Evolutionary conservation across 1,140 invertebrate species (phyloP).

Genomic region (Cyclina sinensis): DNA sequence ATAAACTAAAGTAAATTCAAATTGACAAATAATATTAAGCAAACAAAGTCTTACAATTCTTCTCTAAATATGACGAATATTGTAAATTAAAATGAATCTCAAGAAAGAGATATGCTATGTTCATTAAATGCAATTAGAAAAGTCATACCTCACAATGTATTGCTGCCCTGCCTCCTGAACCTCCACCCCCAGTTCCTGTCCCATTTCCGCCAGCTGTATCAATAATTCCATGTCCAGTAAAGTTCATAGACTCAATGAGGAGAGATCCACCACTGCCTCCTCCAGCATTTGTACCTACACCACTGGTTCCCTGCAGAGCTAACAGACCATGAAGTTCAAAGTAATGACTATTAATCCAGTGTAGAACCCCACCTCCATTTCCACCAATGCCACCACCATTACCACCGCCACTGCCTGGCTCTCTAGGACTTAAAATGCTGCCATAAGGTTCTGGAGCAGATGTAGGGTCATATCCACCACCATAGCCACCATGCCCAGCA

Average conservation of each 20-base stretch:
- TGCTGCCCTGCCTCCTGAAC: constrained; percentile 76
- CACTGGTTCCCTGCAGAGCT: constrained; percentile 73
- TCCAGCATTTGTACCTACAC: constrained; percentile 73
- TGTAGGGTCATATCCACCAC: constrained; percentile 70
- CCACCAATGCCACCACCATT: constrained; percentile 77
- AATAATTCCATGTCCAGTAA: constrained; percentile 81
- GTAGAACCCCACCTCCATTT: constrained; percentile 76
- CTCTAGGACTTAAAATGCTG: constrained; percentile 72
- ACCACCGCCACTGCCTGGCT: constrained; percentile 78
- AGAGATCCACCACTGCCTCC: constrained; percentile 80
- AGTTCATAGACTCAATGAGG: constrained; percentile 78
- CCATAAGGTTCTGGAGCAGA: constrained; percentile 72
- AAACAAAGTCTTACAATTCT: no score
- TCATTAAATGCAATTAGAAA: no score
- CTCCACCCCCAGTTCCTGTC: constrained; percentile 72
- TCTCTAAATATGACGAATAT: no score
- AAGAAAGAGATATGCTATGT: no score
- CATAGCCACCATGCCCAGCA: constrained; percentile 80
- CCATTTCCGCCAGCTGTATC: constrained; percentile 72
- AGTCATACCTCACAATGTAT: constrained; percentile 73
- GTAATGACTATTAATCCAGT: constrained; percentile 77
- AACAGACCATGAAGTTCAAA: constrained; percentile 80
- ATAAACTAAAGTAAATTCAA: no score
- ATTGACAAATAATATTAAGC: no score
- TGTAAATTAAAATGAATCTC: no score